Conservation (phyloP, 2,113 vertebrate species). For the Alexandromys fortis region DNA sequence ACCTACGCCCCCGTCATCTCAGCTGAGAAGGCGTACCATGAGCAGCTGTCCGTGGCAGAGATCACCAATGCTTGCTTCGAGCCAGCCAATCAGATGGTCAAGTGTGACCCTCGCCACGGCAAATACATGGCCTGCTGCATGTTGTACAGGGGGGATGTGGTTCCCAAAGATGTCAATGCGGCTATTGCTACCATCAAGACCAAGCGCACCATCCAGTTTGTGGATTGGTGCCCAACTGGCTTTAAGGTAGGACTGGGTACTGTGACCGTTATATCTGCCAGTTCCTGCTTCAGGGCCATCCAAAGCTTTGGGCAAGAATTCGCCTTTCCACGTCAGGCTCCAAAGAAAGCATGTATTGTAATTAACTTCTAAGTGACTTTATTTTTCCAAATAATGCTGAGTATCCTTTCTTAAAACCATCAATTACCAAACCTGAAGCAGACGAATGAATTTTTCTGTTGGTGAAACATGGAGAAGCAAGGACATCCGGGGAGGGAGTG, state of each 20-base stretch:
- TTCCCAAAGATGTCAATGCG: not conserved
- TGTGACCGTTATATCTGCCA: not conserved
- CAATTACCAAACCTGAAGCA: not conserved
- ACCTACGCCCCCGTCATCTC: not conserved
- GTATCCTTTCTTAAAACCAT: not conserved
- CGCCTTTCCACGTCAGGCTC: not conserved
- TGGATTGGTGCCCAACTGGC: not conserved
- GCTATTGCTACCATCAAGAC: slow-evolving; percentile 25
- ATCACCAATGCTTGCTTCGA: not conserved
- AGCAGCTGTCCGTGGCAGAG: slow-evolving; percentile 12
- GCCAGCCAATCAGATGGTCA: slow-evolving; percentile 19
- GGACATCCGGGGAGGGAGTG: not conserved
- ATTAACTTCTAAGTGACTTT: not conserved
- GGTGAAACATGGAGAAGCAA: not conserved
- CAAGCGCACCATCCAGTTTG: not conserved
- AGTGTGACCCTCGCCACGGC: slow-evolving; percentile 25
- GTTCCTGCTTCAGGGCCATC: not conserved
- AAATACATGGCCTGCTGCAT: slow-evolving; percentile 39
- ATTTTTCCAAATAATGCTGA: not conserved
- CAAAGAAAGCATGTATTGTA: not conserved
- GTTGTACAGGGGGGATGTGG: not conserved
- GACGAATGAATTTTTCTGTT: not conserved
- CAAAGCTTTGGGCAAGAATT: not conserved
- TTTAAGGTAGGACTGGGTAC: not conserved
- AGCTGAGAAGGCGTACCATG: not conserved